Base-by-base conservation (phyloP, 1,140 invertebrate genomes). In the Drosophila aff. region DNA sequence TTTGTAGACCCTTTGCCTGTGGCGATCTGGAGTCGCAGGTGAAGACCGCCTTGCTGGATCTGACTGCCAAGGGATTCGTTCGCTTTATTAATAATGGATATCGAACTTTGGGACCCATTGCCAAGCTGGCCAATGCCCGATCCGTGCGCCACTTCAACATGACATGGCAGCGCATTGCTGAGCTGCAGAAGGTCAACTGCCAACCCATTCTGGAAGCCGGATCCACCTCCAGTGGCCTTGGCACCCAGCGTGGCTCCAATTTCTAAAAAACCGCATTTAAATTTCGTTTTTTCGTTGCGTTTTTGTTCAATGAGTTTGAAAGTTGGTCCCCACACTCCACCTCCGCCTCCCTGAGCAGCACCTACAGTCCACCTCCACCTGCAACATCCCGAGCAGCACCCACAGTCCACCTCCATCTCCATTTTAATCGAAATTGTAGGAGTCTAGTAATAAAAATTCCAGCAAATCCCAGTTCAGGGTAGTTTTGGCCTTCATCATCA, bases 1-100 rank as follows among this genome's bases (percentile, higher is more conserved):
- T 58, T 28, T 0, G 0, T 58, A 92, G 92, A 79, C 58, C 76
- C 3, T 92, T 82, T 71, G 85, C 82, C 10, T 77, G 76, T 21
- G 92, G 92, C n/a, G 92, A 92, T 62, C 55, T 92, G 31, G 78
- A 86, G 40, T 82, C 92, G 10, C 92, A 92, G 36, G 84, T 92
- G 6, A 90, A 79, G 68, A 91, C 83, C 6, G 92, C 92, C 6
- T 40, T 92, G 10, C 65, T 81, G 52, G 91, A 91, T 28, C 63
- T 92, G 2, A 69, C 80, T 2, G 65, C 82, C 36, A 84, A 79
- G 46, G 92, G 92, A 9, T 92, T 93, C 31, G 67, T 92, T 33
- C 89, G 92, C 8, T 91, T 58, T 23, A 68, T 92, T 8, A 73
- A 77, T 23, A 82, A 92, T 57, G 92, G 92, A 0, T 92, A 90